These are phyloP conservation scores for Seriola aureovittata DNA, from an alignment of 2,113 vertebrate genomes.

Conservation along the genomic window DNA sequence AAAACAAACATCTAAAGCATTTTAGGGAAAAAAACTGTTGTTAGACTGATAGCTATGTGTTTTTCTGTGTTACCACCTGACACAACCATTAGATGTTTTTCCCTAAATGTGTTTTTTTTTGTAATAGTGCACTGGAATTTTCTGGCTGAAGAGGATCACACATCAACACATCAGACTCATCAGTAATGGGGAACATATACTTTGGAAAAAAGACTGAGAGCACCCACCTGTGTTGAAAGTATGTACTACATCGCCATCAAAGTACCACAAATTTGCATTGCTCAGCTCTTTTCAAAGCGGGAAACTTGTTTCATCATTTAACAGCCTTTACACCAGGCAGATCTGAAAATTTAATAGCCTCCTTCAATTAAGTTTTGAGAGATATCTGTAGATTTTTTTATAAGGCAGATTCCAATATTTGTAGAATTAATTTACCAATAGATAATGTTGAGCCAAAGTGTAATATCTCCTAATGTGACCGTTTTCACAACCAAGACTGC, in stretches of 20 bases:
- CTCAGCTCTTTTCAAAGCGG: background rate
- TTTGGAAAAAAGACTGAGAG: slow-evolving; percentile 34
- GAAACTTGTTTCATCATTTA: background rate
- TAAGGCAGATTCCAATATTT: background rate
- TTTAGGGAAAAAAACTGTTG: background rate
- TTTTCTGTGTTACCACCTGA: background rate
- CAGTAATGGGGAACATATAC: background rate
- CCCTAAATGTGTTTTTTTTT: slow-evolving; percentile 1
- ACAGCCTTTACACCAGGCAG: background rate
- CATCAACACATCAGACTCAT: background rate
- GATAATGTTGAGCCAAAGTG: background rate
- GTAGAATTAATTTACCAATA: background rate
- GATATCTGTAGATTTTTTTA: background rate
- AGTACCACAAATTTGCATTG: background rate
- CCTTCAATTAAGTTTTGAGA: background rate
- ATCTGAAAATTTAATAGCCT: background rate
- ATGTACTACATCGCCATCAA: slow-evolving; percentile 27
- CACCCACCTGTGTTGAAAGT: slow-evolving; percentile 63
- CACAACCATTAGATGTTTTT: background rate
- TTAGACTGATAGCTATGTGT: background rate
- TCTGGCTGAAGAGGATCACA: background rate
- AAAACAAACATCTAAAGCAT: background rate
- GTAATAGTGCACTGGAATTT: background rate
- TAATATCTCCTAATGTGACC: background rate
- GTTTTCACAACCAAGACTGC: background rate